Evolutionary conservation across 2,888 invertebrate species (phyloP).

Genomic region (Cosmorhoe ocellata): DNA sequence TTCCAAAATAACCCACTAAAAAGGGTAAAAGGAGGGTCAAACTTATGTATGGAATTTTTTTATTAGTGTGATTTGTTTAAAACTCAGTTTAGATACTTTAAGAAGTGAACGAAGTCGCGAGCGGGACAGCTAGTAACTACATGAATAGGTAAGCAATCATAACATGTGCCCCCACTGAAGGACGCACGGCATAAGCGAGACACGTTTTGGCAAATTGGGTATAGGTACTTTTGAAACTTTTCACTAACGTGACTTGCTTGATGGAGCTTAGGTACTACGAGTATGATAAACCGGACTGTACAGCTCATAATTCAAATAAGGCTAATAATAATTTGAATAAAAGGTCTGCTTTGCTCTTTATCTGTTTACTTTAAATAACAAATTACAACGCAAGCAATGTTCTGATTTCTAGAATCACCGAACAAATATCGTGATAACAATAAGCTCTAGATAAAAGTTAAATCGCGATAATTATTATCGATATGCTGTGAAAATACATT

Average conservation of each 20-base stretch:
- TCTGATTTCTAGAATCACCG: constrained; percentile 43
- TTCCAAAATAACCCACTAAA: too few relatives aligned
- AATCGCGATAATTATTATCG: constrained; percentile 7
- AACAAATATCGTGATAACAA: constrained; percentile 20
- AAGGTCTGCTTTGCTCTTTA: too few relatives aligned
- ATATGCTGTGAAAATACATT: constrained; percentile 23
- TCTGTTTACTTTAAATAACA: too few relatives aligned
- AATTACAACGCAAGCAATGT: constrained; percentile 2
- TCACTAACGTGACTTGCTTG: constrained; percentile 42
- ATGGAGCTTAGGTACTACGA: constrained; percentile 24
- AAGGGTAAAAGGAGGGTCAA: too few relatives aligned
- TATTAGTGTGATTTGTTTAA: too few relatives aligned
- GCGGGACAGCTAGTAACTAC: too few relatives aligned
- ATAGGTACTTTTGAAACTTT: constrained; percentile 31
- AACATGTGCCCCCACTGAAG: constrained; percentile 29
- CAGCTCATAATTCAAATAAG: too few relatives aligned
- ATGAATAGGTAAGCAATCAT: not conserved
- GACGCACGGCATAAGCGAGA: constrained; percentile 42
- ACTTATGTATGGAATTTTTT: too few relatives aligned
- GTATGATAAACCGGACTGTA: too few relatives aligned
- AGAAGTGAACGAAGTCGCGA: too few relatives aligned
- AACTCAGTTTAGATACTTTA: too few relatives aligned
- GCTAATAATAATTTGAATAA: too few relatives aligned
- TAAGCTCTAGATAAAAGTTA: constrained; percentile 34
- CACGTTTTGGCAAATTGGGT: constrained; percentile 46